Conservation (phyloP, 2,113 vertebrate species). For the Passer domesticus region DNA sequence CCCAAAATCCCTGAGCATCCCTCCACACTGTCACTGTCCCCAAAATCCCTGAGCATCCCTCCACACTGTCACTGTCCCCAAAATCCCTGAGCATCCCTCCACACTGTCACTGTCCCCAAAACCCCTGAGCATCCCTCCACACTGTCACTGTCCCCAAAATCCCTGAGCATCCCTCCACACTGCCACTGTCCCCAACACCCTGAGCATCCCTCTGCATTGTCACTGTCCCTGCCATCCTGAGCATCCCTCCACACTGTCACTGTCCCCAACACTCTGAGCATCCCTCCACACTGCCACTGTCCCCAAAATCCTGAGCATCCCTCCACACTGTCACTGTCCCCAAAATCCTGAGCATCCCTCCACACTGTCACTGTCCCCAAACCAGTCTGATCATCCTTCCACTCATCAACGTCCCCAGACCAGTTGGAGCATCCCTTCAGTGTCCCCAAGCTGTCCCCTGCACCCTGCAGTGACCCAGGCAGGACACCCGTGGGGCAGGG, state of each 20-base stretch:
- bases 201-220: background rate
- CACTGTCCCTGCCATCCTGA: background rate
- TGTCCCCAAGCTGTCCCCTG: background rate
- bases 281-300: background rate
- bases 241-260: background rate
- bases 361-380: background rate
- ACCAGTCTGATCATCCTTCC: background rate
- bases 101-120: background rate
- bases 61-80: background rate
- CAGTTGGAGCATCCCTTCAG: accelerated
- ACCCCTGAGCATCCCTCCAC: background rate
- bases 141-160: accelerated
- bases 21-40: too few relatives aligned
- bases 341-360: background rate
- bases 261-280: background rate
- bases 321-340: background rate
- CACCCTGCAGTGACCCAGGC: background rate
- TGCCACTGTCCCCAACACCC: background rate
- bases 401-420: accelerated
- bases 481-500: accelerated
- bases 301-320: background rate
- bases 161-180: background rate
- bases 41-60: background rate
- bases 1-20: background rate
- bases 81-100: background rate